Evolutionary conservation across 2,797 vertebrate genomes (phyloP), one percentile per base, ranked within the genome.

Genomic region (Acanthurus lineatus): DNA sequence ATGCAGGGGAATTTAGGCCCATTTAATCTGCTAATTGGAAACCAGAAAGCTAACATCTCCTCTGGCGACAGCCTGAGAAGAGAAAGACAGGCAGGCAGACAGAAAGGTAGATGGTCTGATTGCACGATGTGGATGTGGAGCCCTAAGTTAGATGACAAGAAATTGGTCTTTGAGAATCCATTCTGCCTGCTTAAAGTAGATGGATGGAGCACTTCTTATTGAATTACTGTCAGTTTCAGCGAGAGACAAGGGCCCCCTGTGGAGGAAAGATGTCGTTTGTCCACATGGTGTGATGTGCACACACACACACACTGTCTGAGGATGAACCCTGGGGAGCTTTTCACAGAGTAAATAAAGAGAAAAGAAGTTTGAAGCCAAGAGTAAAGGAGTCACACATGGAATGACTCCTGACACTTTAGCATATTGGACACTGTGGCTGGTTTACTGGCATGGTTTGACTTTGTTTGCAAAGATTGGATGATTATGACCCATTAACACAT

Each of bases 1-100:
- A 40, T 91, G 84, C 87, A 79, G 79, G 86, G 87, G 86, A 90
- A 90, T 92, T 83, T 87, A 88, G 87, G 76, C 66, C 68, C 84
- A 84, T 90, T 93, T 89, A 87, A 84, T 88, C 84, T 84, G 76
- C 83, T 92, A 91, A 92, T 90, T 91, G 83, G 81, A 91, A 89
- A 86, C 76, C 40, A 84, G 82, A 88, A 86, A n/a, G 59, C 70
- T 44, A 69, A 77, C 72, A 47, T 47, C 73, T 89, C 79, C 82
- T 87, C 67, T 82, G 79, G 81, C 19, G 10, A 82, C 79, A 75
- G 62, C 51, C 38, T 10, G 45, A 20, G 49, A 51, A 49, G 44
- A 64, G 28, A 3, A 4, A 77, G 54, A 65, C 63, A 49, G 66
- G 1, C 35, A 63, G 79, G 0, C 44, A 22, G 79, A 54, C 19